phyloP scores from a whole-genome alignment of 92 coral and sea anemone species.

The Umimayanthus chanpuru region DNA sequence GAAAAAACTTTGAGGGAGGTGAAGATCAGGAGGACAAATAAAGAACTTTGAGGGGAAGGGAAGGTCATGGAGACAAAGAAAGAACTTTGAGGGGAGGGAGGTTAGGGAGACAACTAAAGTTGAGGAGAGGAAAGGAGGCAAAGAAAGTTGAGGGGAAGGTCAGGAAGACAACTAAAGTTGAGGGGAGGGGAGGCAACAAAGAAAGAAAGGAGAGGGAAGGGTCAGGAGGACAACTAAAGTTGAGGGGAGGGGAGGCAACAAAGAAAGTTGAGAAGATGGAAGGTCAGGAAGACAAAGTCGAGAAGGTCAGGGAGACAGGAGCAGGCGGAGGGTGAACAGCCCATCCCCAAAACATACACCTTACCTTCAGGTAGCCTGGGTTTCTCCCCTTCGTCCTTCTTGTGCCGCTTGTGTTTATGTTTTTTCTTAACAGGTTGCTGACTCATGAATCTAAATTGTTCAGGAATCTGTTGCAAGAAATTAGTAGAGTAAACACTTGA shows the following conservation, averaged over 20 bases:
- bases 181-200: no score
- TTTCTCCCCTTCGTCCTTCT: constrained; percentile 56
- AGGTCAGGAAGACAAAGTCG: neutral
- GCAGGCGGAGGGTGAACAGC: neutral
- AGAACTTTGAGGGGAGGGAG: no score
- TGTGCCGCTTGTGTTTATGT: constrained; percentile 95
- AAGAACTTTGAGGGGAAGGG: neutral
- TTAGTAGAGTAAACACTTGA: neutral
- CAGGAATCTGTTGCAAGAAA: constrained; percentile 80
- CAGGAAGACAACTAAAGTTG: no score
- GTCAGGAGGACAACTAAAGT: no score
- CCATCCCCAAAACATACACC: neutral
- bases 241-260: no score
- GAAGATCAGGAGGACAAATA: no score
- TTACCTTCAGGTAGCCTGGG: constrained; percentile 34
- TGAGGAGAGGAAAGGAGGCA: no score
- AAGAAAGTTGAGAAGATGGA: neutral
- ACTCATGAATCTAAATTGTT: constrained; percentile 92
- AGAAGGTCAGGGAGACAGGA: neutral
- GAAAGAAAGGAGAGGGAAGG: no score
- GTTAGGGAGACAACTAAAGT: no score
- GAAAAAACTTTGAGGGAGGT: no score
- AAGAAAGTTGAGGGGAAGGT: no score
- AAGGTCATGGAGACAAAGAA: no score
- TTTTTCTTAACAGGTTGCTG: constrained; percentile 94